Conservation (phyloP, 2,113 vertebrate genomes). For the Hippoglossus stenolepis region DNA sequence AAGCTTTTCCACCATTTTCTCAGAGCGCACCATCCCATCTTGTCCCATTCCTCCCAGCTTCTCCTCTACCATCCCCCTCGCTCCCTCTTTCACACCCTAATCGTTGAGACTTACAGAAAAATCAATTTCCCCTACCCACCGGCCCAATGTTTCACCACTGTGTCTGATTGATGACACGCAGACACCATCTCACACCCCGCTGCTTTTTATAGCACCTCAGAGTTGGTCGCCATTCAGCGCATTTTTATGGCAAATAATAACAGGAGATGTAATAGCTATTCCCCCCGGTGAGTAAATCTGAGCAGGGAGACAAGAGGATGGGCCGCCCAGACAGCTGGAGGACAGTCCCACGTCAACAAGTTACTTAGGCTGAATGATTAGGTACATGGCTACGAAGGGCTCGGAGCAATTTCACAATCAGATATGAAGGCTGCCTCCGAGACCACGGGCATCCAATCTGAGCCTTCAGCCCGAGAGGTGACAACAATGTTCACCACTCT, state of each 20-base stretch:
- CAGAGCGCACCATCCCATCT: constrained; percentile 12
- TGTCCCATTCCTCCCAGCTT: constrained; percentile 31
- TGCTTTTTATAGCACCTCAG: constrained; percentile 77
- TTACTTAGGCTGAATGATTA: constrained; percentile 76
- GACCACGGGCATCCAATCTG: constrained; percentile 31
- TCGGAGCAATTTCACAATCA: constrained; percentile 40
- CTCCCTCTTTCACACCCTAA: constrained; percentile 75
- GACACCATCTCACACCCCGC: constrained; percentile 75
- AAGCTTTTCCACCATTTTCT: constrained; percentile 42
- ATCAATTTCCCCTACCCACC: constrained; percentile 77
- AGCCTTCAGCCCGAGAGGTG: constrained; percentile 10
- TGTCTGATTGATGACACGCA: constrained; percentile 80
- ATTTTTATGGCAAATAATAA: constrained; percentile 85
- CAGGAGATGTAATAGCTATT: constrained; percentile 77
- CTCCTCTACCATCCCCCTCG: constrained; percentile 6
- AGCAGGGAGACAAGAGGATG: constrained; percentile 64
- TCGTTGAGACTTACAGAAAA: constrained; percentile 78
- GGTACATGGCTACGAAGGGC: constrained; percentile 44
- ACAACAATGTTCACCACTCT: constrained; percentile 22
- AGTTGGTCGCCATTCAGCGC: constrained; percentile 73
- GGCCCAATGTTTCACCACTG: constrained; percentile 68
- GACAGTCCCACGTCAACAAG: constrained; percentile 74
- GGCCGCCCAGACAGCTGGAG: constrained; percentile 69
- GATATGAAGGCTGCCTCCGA: constrained; percentile 44
- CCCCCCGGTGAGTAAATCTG: constrained; percentile 76